These are phyloP conservation scores for Drosophila melanosoma DNA, from an alignment of 2,888 invertebrate species.

Conservation along the genomic window DNA sequence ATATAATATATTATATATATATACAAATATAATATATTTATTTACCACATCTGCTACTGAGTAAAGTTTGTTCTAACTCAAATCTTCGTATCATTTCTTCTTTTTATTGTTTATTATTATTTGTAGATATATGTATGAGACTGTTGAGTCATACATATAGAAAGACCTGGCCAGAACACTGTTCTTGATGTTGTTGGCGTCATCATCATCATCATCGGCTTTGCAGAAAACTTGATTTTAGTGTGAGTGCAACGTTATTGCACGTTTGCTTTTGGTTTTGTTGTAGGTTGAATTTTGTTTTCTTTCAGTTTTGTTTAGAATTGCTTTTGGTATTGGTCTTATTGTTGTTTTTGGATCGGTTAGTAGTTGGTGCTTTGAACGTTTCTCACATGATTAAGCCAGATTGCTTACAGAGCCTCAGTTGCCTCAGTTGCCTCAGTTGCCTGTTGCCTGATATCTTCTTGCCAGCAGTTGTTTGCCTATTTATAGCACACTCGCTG, in stretches of 20 bases:
- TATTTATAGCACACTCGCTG: constrained; percentile 67
- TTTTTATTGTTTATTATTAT: constrained; percentile 37
- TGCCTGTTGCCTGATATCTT: constrained; percentile 13
- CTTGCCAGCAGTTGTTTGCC: constrained; percentile 58
- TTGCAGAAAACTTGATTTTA: constrained; percentile 51
- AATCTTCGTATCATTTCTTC: constrained; percentile 17
- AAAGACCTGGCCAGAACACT: constrained; percentile 63
- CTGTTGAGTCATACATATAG: constrained; percentile 61
- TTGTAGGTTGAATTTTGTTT: constrained; percentile 27
- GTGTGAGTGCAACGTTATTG: constrained; percentile 46
- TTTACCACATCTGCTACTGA: not conserved
- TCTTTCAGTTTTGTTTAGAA: constrained; percentile 21
- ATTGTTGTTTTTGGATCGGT: constrained; percentile 46
- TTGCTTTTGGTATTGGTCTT: constrained; percentile 15
- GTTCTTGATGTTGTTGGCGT: constrained; percentile 19
- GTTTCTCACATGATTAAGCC: constrained; percentile 81
- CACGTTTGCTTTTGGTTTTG: constrained; percentile 33
- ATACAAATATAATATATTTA: not conserved
- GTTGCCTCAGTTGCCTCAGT: not conserved
- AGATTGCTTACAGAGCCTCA: constrained; percentile 71
- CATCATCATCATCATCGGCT: constrained; percentile 34
- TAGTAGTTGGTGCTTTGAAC: constrained; percentile 49
- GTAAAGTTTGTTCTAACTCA: not conserved
- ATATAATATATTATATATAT: not conserved
- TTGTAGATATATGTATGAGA: constrained; percentile 21